Evolutionary conservation across 2,888 invertebrate genomes (phyloP).

Genomic region (Sphinx pinastri): DNA sequence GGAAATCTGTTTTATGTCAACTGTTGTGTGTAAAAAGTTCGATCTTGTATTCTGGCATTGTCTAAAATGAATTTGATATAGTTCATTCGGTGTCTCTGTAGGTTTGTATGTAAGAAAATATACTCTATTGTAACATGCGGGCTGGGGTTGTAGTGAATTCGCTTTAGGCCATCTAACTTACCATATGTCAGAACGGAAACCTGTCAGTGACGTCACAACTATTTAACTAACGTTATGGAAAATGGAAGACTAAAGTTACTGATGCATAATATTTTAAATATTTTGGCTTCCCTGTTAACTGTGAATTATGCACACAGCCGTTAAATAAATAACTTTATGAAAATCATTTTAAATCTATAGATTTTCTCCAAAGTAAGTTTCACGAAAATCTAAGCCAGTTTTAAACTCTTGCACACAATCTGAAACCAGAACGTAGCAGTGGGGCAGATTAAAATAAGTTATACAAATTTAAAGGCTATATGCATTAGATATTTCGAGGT

Average conservation of each 20-base stretch:
- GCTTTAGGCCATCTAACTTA: slow-evolving; percentile 34
- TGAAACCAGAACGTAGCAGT: too few relatives aligned
- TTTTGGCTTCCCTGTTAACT: background rate
- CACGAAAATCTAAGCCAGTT: too few relatives aligned
- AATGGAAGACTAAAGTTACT: slow-evolving; percentile 12
- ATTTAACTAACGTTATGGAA: background rate
- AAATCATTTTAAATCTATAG: too few relatives aligned
- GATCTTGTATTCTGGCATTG: slow-evolving; percentile 84
- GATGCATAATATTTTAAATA: background rate
- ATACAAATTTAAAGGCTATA: background rate
- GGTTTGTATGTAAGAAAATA: slow-evolving; percentile 77
- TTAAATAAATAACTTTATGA: background rate
- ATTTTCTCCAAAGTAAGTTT: too few relatives aligned
- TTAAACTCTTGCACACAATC: too few relatives aligned
- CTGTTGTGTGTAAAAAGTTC: slow-evolving; percentile 81
- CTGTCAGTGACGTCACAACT: slow-evolving; percentile 4
- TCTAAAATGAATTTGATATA: slow-evolving; percentile 79
- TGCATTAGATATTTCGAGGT: background rate
- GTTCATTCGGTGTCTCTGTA: slow-evolving; percentile 75
- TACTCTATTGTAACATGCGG: slow-evolving; percentile 79
- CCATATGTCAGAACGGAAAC: slow-evolving; percentile 9
- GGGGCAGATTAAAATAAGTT: too few relatives aligned
- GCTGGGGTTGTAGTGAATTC: slow-evolving; percentile 50
- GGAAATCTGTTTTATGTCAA: slow-evolving; percentile 55
- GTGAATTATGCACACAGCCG: background rate